These are phyloP conservation scores for Irena cyanogastra DNA, from an alignment of 2,113 vertebrate genomes.

Conservation along the genomic window DNA sequence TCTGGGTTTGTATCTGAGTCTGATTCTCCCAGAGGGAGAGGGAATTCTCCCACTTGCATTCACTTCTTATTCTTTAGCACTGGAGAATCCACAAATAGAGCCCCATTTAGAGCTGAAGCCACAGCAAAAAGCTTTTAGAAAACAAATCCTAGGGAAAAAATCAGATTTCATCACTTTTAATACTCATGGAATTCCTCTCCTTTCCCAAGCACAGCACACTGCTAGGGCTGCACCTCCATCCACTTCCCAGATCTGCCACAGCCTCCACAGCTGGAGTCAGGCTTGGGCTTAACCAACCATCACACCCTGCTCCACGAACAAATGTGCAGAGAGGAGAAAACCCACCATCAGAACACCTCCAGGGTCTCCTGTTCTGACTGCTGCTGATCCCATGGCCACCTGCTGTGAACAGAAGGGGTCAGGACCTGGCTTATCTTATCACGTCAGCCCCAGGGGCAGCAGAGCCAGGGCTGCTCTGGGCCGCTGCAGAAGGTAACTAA, in stretches of 20 bases:
- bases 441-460: neutral
- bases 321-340: neutral
- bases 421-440: neutral
- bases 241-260: neutral
- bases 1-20: neutral
- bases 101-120: neutral
- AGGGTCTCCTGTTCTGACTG: neutral
- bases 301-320: neutral
- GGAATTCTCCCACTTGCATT: neutral
- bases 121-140: neutral
- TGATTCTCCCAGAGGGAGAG: neutral
- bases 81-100: neutral
- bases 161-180: neutral
- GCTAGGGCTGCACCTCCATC: neutral
- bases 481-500: neutral
- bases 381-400: neutral
- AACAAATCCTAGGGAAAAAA: neutral
- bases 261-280: neutral
- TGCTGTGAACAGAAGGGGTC: neutral
- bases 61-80: neutral
- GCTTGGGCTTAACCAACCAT: neutral
- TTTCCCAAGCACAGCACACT: neutral
- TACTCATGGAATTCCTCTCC: neutral
- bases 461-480: neutral
- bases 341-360: neutral